Evolutionary conservation across 2,797 vertebrate genomes (phyloP), one percentile per base, ranked within the genome.

Genomic region (Trematomus bernacchii): DNA sequence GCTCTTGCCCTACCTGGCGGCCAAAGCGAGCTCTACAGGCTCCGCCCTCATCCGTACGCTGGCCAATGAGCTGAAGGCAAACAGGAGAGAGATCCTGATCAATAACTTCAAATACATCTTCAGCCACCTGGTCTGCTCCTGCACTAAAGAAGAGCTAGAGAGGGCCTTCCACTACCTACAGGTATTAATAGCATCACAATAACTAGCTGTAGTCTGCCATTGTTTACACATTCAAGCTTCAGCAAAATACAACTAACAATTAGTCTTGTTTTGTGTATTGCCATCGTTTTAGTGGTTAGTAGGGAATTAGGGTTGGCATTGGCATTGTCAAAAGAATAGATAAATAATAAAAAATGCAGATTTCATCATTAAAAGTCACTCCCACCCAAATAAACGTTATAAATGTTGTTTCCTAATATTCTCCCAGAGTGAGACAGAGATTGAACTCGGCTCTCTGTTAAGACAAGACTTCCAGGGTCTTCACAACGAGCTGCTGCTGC

Each of bases 101-200:
- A 99, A 97, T 92, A 99, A 99, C 90, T 99, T 99, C 91, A 99
- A 99, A 80, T 99, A 99, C 87, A 99, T 99, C 84, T 99, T 99
- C 88, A 99, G 98, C 78, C 97, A 99, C 76, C 93, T 99, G 90
- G 97, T 99, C 68, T 99, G 98, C 90, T 99, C 97, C 84, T 99
- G 98, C 93, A 96, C 97, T 67, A 99, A 99, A 86, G 97, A 98
- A 86, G 97, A 99, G 88, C 94, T 99, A 64, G 97, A 99, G 86
- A 94, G 93, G 74, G 97, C 98, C 0, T 97, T 99, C 89, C 97
- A 98, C 87, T 99, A 98, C 91, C 94, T 99, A 3, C 97, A 99
- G 97, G 98, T 99, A 93, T 80, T 15, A 13, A 52, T 43, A 2
- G 14, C 6, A 3, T 16, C 18, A 15, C 0, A 0, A 37, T 8